phyloP scores from a whole-genome alignment of 2,888 invertebrate genomes.

The Litoditis marina region DNA sequence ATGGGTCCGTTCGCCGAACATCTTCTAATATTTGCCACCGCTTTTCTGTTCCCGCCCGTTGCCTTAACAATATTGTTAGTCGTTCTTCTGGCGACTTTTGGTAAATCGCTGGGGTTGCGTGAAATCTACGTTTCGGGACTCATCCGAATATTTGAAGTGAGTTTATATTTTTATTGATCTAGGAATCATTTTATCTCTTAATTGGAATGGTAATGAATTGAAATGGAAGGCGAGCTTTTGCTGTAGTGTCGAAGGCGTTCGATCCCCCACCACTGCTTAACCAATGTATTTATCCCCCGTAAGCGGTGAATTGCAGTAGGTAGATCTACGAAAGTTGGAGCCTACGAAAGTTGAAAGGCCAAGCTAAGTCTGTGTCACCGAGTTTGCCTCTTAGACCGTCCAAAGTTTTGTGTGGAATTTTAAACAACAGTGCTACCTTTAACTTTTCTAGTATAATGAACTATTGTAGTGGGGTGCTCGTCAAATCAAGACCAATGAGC shows the following conservation, averaged over 20 bases:
- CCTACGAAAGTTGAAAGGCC: no score
- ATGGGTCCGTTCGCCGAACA: constrained; percentile 36
- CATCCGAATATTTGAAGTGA: constrained; percentile 88
- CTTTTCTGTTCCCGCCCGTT: constrained; percentile 54
- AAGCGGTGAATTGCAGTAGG: no score
- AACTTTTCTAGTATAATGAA: no score
- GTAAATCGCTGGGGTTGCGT: constrained; percentile 85
- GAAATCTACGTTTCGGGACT: constrained; percentile 81
- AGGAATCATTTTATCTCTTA: constrained; percentile 7
- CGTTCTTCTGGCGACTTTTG: constrained; percentile 76
- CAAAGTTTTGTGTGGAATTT: neutral
- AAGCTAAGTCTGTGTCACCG: no score
- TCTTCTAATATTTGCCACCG: constrained; percentile 33
- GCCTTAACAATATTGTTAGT: constrained; percentile 70
- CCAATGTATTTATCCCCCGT: no score
- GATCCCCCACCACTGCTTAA: no score
- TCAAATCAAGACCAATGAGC: constrained; percentile 50
- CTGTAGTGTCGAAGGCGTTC: no score
- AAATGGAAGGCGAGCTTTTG: no score
- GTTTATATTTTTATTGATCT: constrained; percentile 52
- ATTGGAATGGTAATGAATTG: constrained; percentile 11
- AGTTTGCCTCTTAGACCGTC: constrained; percentile 6
- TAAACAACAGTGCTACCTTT: no score
- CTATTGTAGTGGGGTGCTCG: constrained; percentile 57
- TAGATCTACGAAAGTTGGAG: no score